These are phyloP conservation scores for Phragmatobia fuliginosa DNA, from an alignment of 2,888 invertebrate genomes.

Conservation along the genomic window DNA sequence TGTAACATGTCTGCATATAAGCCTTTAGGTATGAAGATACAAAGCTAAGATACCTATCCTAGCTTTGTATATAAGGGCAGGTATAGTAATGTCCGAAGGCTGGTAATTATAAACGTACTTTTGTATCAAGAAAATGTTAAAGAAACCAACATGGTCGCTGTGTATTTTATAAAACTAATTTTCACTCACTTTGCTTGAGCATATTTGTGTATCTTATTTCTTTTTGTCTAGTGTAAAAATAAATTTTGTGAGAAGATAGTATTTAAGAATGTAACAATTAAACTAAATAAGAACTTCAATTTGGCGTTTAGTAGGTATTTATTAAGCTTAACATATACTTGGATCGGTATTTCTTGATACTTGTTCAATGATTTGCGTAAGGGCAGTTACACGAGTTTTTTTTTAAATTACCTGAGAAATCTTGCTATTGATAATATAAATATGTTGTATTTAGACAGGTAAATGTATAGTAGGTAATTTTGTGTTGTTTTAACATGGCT, in stretches of 20 bases:
- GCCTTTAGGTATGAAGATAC: slow-evolving; percentile 25
- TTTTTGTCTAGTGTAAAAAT: slow-evolving; percentile 26
- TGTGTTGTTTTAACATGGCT: neutral
- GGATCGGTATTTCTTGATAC: slow-evolving; percentile 4
- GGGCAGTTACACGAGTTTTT: neutral
- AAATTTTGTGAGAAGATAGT: slow-evolving; percentile 13
- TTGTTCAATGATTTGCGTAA: neutral
- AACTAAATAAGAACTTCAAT: slow-evolving; percentile 4
- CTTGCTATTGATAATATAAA: neutral
- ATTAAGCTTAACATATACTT: slow-evolving; percentile 3
- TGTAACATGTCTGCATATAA: slow-evolving; percentile 3
- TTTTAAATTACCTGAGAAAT: neutral
- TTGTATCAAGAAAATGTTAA: slow-evolving; percentile 41
- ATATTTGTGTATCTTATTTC: slow-evolving; percentile 25
- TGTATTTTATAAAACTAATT: slow-evolving; percentile 35
- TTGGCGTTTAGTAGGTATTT: neutral
- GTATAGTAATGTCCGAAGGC: slow-evolving; percentile 47
- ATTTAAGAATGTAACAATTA: slow-evolving; percentile 3
- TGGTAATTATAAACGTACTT: slow-evolving; percentile 47
- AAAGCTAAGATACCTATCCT: slow-evolving; percentile 28
- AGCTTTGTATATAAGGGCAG: slow-evolving; percentile 46
- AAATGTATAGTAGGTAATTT: neutral
- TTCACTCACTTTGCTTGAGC: slow-evolving; percentile 45
- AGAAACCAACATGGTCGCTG: slow-evolving; percentile 38
- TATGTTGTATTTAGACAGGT: neutral